Evolutionary conservation across 2,113 vertebrate species (phyloP).

Genomic region (Proterorhinus semilunaris): DNA sequence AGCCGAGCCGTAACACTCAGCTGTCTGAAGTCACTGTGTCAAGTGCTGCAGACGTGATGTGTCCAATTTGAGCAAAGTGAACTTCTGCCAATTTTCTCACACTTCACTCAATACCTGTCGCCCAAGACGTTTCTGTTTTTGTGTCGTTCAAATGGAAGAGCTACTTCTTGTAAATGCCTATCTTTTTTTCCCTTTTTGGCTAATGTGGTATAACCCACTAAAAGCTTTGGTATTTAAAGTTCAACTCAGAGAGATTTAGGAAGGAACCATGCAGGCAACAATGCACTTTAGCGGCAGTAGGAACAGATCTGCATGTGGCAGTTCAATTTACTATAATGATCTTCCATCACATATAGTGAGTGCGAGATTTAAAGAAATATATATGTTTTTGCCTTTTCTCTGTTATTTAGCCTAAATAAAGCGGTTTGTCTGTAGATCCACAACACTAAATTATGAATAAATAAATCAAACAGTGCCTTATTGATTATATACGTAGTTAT

Average conservation of each 20-base stretch:
- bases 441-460: too few relatives aligned
- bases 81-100: slow-evolving; percentile 3
- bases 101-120: slow-evolving; percentile 1
- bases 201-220: slow-evolving; percentile 7
- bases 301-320: background rate
- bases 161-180: background rate
- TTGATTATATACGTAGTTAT: too few relatives aligned
- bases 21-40: slow-evolving; percentile 28
- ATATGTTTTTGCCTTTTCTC: background rate
- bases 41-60: slow-evolving; percentile 18
- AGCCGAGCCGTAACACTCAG: slow-evolving; percentile 20
- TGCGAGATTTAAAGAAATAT: background rate
- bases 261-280: background rate
- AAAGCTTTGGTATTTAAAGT: slow-evolving; percentile 14
- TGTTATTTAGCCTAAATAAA: background rate
- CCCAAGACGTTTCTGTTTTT: background rate
- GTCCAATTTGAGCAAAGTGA: slow-evolving; percentile 28
- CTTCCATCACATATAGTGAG: background rate
- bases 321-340: background rate
- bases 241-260: slow-evolving; percentile 1
- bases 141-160: background rate
- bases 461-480: too few relatives aligned
- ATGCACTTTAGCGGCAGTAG: background rate
- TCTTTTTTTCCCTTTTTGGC: background rate
- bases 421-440: too few relatives aligned